phyloP scores from a whole-genome alignment of 2,797 vertebrate genomes.

The Uromys caudimaculatus region DNA sequence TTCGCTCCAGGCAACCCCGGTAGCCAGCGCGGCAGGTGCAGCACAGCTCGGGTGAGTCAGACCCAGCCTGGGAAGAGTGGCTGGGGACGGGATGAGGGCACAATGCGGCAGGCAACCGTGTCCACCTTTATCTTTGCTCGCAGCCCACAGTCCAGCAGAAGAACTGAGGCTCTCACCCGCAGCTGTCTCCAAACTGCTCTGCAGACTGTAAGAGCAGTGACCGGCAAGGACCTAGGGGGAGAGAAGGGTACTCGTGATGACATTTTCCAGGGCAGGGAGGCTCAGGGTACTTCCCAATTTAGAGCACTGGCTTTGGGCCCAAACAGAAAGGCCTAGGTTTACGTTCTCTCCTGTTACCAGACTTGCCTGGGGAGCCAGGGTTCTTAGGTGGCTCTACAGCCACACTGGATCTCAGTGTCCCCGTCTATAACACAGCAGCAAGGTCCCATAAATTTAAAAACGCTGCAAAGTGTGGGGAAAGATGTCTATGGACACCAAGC shows the following conservation, averaged over 20 bases:
- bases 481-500: neutral
- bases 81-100: neutral
- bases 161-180: accelerated
- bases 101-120: neutral
- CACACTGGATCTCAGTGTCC: neutral
- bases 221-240: too few species aligned
- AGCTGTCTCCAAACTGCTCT: neutral
- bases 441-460: neutral
- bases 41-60: conserved; percentile 64
- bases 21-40: conserved; percentile 50
- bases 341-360: neutral
- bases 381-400: neutral
- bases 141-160: neutral
- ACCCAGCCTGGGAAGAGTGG: neutral
- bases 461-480: neutral
- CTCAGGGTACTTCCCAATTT: neutral
- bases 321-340: neutral
- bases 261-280: neutral
- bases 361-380: neutral
- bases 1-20: neutral
- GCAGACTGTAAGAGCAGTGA: neutral
- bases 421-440: neutral
- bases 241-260: accelerated
- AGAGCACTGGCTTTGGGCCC: neutral
- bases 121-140: neutral